Percentiles rank a stretch among this genome's conserved stretches.
phyloP scores from a whole-genome alignment of 2,113 vertebrate species.

The Mugil cephalus region DNA sequence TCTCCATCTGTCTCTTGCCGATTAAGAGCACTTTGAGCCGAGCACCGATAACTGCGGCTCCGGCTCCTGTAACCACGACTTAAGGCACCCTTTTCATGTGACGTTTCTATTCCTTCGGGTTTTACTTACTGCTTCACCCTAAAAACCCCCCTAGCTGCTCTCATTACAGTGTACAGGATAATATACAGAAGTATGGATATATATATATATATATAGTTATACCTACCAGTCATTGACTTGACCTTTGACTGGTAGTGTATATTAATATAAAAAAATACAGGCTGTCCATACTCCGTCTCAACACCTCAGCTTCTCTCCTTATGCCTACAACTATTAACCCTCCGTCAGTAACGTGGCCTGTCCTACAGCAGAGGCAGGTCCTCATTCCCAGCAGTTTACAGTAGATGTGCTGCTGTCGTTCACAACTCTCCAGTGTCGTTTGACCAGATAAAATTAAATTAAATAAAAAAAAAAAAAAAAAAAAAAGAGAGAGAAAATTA shows the following conservation, averaged over 20 bases:
- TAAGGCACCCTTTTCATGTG: slow-evolving; percentile 76
- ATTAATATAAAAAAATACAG: slow-evolving; percentile 30
- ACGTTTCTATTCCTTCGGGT: slow-evolving; percentile 51
- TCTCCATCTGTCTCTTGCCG: slow-evolving; percentile 39
- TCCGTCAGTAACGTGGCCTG: slow-evolving; percentile 45
- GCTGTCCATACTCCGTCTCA: slow-evolving; percentile 53
- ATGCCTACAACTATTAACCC: slow-evolving; percentile 10
- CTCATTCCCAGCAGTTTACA: slow-evolving; percentile 42
- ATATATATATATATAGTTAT: too few species aligned
- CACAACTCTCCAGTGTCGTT: slow-evolving; percentile 79
- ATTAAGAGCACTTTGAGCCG: slow-evolving; percentile 52
- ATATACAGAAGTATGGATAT: slow-evolving; percentile 51
- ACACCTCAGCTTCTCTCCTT: slow-evolving; percentile 24
- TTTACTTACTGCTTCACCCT: slow-evolving; percentile 19
- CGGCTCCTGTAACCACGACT: slow-evolving; percentile 39
- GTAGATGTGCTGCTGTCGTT: slow-evolving; percentile 58
- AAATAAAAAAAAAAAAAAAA: slow-evolving; percentile 57
- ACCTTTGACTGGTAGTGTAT: too few species aligned
- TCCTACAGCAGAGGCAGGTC: slow-evolving; percentile 27
- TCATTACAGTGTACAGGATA: slow-evolving; percentile 49
- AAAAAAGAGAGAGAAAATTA: slow-evolving; percentile 47
- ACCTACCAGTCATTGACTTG: too few species aligned
- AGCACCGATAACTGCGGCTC: slow-evolving; percentile 28
- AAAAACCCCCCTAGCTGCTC: slow-evolving; percentile 19
- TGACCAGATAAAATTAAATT: slow-evolving; percentile 54